These are phyloP conservation scores for Lamproptera curius DNA, from an alignment of 2,888 invertebrate species.

Conservation along the genomic window DNA sequence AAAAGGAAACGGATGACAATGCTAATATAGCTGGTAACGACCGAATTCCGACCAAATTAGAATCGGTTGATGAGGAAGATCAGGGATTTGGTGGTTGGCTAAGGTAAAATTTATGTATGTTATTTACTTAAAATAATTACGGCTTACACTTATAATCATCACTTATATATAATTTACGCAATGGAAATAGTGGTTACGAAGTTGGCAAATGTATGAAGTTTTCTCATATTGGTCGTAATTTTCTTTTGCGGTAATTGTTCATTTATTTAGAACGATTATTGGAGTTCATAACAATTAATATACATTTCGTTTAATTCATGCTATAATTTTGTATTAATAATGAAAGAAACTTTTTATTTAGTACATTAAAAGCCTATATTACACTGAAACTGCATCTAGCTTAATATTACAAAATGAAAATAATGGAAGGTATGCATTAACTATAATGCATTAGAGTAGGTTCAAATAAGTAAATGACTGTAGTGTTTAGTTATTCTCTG, in stretches of 20 bases:
- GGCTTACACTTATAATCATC: too few relatives aligned
- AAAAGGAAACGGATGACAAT: conserved; percentile 31
- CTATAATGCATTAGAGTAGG: too few relatives aligned
- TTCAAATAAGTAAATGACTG: too few relatives aligned
- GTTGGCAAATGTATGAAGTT: neutral
- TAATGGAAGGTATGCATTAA: too few relatives aligned
- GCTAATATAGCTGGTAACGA: conserved; percentile 21
- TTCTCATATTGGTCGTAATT: neutral
- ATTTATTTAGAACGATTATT: too few relatives aligned
- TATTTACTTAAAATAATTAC: neutral
- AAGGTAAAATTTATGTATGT: conserved; percentile 37
- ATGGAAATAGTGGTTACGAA: neutral
- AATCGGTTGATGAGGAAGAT: conserved; percentile 60
- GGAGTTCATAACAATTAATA: conserved; percentile 9
- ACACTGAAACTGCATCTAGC: too few relatives aligned
- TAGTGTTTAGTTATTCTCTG: too few relatives aligned
- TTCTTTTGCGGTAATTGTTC: too few relatives aligned
- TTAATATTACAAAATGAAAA: too few relatives aligned
- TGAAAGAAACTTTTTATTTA: too few relatives aligned
- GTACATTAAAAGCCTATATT: too few relatives aligned
- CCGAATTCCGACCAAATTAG: conserved; percentile 24
- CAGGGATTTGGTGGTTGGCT: conserved; percentile 70
- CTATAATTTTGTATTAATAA: too few relatives aligned
- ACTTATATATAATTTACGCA: neutral
- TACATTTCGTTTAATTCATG: conserved; percentile 13